These are phyloP conservation scores for Drosophila histrio DNA, from an alignment of 2,888 invertebrate genomes.

Conservation along the genomic window DNA sequence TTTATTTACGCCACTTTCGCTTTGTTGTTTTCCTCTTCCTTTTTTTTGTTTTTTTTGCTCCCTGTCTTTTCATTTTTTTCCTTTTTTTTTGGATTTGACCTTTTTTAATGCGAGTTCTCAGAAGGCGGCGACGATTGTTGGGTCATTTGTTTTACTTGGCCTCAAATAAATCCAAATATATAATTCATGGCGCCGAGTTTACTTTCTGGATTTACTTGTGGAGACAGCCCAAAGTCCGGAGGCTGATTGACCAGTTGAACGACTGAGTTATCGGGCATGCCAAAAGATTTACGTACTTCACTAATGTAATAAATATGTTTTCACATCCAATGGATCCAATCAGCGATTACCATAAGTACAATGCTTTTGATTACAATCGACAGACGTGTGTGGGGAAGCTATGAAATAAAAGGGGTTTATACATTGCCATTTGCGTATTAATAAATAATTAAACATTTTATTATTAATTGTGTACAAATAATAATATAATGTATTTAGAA, in stretches of 20 bases:
- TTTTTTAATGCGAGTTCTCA: conserved; percentile 46
- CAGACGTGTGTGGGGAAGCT: neutral
- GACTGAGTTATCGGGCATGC: conserved; percentile 15
- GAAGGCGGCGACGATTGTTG: conserved; percentile 51
- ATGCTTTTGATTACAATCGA: neutral
- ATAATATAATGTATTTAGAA: too few relatives aligned
- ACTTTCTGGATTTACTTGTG: conserved; percentile 50
- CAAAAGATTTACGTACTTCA: conserved; percentile 1
- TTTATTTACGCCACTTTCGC: conserved; percentile 72
- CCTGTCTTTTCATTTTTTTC: neutral
- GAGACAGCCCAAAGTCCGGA: neutral
- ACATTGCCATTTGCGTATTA: too few relatives aligned
- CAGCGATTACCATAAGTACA: neutral
- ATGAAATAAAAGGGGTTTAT: too few relatives aligned
- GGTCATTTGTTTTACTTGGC: conserved; percentile 77
- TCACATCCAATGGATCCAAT: neutral
- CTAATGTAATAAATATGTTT: conserved; percentile 33
- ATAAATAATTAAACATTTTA: too few relatives aligned
- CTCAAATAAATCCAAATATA: conserved; percentile 79
- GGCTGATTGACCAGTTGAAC: conserved; percentile 42
- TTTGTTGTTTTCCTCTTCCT: conserved; percentile 34
- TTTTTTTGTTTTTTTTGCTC: neutral
- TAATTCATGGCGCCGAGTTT: conserved; percentile 69
- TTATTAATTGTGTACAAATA: too few relatives aligned
- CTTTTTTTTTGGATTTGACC: conserved; percentile 16